Conservation (phyloP, 2,113 vertebrate species). For the Pteruthius melanotis region DNA sequence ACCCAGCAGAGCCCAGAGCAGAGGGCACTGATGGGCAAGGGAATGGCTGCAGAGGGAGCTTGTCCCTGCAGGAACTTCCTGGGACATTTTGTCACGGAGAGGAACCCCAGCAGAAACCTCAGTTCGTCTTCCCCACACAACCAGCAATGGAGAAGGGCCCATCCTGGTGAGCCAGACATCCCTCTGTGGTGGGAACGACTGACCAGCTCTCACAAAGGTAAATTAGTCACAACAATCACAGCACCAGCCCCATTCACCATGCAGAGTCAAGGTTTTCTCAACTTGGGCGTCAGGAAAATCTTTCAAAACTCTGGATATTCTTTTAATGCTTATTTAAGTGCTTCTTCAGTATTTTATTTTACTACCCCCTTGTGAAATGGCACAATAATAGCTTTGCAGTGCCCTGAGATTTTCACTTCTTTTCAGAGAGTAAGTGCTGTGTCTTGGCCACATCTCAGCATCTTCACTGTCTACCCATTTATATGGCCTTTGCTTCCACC, state of each 20-base stretch:
- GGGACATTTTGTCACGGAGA: background rate
- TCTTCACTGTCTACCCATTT: background rate
- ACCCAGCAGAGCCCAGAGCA: background rate
- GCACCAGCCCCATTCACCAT: background rate
- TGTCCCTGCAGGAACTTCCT: background rate
- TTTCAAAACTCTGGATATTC: background rate
- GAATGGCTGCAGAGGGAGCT: background rate
- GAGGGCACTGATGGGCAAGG: background rate
- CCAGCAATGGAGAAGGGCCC: background rate
- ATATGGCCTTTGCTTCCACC: background rate
- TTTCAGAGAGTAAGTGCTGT: background rate
- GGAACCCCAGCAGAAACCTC: background rate
- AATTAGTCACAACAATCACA: background rate
- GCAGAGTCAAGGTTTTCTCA: background rate
- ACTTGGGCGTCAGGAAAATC: background rate
- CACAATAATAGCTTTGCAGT: background rate
- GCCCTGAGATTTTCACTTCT: background rate
- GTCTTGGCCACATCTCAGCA: background rate
- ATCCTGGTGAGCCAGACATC: background rate
- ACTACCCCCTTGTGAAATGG: background rate
- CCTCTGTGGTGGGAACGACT: fast-evolving
- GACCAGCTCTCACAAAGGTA: background rate
- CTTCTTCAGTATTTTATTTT: background rate
- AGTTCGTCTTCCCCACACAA: background rate
- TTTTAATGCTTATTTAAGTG: background rate